Conservation (phyloP, 1,140 invertebrate genomes). For the Brachystomella parvula region DNA sequence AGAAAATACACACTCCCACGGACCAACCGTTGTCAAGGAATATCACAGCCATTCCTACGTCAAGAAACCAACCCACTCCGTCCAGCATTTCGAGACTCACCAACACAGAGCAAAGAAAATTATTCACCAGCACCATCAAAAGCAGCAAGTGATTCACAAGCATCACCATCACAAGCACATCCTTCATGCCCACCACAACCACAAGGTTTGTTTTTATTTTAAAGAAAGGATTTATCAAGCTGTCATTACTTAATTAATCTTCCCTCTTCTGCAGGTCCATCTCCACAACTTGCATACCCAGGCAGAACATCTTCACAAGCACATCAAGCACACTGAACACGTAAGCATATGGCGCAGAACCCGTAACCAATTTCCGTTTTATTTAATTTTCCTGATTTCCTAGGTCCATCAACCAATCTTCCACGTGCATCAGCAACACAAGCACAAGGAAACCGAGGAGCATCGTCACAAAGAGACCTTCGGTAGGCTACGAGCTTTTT, state of each 20-base stretch:
- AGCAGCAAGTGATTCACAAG: slow-evolving; percentile 13
- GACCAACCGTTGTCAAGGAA: slow-evolving; percentile 13
- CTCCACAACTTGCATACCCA: slow-evolving; percentile 16
- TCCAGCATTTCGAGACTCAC: slow-evolving; percentile 11
- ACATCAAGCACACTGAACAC: slow-evolving; percentile 9
- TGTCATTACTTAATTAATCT: background rate
- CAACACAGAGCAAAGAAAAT: slow-evolving; percentile 7
- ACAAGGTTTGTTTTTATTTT: slow-evolving; percentile 16
- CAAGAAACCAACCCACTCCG: slow-evolving; percentile 6
- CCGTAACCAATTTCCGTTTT: background rate
- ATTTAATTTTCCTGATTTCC: background rate
- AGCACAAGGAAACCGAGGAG: slow-evolving; percentile 10
- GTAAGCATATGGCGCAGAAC: background rate
- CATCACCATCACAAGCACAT: slow-evolving; percentile 18
- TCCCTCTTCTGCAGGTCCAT: slow-evolving; percentile 1
- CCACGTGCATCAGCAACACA: background rate
- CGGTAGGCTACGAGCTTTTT: no score
- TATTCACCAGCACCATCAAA: slow-evolving; percentile 16
- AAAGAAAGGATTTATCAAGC: background rate
- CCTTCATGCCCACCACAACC: slow-evolving; percentile 12
- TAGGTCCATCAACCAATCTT: slow-evolving; percentile 17
- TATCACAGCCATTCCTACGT: slow-evolving; percentile 7
- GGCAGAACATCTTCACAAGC: slow-evolving; percentile 10
- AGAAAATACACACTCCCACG: slow-evolving; percentile 1
- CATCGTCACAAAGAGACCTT: slow-evolving; percentile 10